phyloP scores from a whole-genome alignment of 2,113 vertebrate species.

The Psilopsiagon aurifrons region DNA sequence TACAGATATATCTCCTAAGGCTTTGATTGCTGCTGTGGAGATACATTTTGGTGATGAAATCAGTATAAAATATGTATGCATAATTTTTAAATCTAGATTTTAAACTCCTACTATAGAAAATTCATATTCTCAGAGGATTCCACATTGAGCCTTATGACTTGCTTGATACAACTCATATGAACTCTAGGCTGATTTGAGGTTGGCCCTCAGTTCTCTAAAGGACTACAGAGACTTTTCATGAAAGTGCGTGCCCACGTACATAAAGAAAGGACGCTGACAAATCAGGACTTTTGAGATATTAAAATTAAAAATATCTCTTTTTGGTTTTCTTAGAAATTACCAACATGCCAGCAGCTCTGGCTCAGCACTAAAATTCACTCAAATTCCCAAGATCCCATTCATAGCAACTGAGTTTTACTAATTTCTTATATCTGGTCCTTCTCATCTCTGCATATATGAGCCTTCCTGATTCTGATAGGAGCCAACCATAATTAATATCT shows the following conservation, averaged over 20 bases:
- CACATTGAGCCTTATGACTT: neutral
- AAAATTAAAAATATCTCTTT: neutral
- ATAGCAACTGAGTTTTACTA: neutral
- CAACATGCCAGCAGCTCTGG: neutral
- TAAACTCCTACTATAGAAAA: constrained; percentile 29
- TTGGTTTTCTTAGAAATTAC: neutral
- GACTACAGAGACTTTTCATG: neutral
- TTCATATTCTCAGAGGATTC: neutral
- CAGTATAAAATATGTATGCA: constrained; percentile 40
- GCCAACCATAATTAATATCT: neutral
- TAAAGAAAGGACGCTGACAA: neutral
- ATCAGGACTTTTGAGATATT: neutral
- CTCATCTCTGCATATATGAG: neutral
- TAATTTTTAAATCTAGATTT: constrained; percentile 23
- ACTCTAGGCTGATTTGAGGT: neutral
- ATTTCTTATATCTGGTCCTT: neutral
- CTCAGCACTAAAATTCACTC: neutral
- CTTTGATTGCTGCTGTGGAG: constrained; percentile 25
- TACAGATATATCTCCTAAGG: constrained; percentile 26
- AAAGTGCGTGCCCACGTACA: neutral
- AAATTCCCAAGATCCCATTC: neutral
- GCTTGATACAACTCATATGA: neutral
- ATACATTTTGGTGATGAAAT: neutral
- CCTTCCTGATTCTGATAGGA: neutral
- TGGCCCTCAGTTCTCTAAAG: neutral